Percentiles rank a stretch among this genome's conserved stretches.
phyloP scores from a whole-genome alignment of 2,113 vertebrate genomes.

The Girardinichthys multiradiatus region DNA sequence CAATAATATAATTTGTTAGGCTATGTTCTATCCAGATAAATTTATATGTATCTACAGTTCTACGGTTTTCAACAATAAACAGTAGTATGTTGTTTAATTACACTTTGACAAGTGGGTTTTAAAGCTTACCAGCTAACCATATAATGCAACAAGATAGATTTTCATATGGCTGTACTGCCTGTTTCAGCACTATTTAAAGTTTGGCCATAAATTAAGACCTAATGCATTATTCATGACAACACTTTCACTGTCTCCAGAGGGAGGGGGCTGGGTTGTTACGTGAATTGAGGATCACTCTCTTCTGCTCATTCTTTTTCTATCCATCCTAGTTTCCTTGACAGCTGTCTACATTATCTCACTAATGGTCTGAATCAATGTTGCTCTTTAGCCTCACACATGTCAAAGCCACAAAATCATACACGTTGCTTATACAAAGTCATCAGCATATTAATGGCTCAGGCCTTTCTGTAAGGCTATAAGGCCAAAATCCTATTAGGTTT shows the following conservation, averaged over 20 bases:
- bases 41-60: neutral
- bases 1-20: neutral
- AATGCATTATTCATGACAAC: constrained; percentile 69
- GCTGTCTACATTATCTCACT: constrained; percentile 63
- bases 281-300: constrained; percentile 51
- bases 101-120: constrained; percentile 27
- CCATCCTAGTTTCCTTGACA: constrained; percentile 31
- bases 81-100: constrained; percentile 41
- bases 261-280: constrained; percentile 47
- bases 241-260: constrained; percentile 54
- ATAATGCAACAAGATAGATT: constrained; percentile 58
- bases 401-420: constrained; percentile 32
- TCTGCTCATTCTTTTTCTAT: constrained; percentile 21
- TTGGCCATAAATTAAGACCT: constrained; percentile 71
- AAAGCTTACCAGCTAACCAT: constrained; percentile 37
- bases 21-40: neutral
- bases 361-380: constrained; percentile 67
- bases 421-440: constrained; percentile 47
- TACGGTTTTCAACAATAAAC: constrained; percentile 32
- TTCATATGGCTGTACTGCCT: constrained; percentile 38
- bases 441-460: constrained; percentile 37
- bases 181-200: constrained; percentile 71
- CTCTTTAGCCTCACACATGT: constrained; percentile 42
- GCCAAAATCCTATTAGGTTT: neutral
- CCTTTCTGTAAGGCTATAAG: neutral